A percentile compares a stretch with the other conserved stretches of the same genome.
These are phyloP conservation scores for Guaruba guarouba DNA, from an alignment of 2,113 vertebrate species.

Conservation along the genomic window DNA sequence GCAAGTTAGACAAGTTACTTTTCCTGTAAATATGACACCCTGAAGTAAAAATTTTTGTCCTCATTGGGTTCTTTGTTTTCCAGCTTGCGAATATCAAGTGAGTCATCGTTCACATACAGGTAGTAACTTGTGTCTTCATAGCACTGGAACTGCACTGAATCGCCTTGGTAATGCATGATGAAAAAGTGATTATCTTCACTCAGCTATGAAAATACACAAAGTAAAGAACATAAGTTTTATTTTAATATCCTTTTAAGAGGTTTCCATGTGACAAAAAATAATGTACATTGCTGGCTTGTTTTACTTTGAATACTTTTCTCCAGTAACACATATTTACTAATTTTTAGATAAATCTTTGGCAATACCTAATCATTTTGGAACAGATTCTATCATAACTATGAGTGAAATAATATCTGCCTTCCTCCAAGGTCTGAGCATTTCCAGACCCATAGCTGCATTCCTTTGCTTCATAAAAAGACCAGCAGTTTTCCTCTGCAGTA, in stretches of 20 bases:
- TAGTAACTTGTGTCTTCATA: slow-evolving; percentile 37
- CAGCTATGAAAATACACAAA: slow-evolving; percentile 35
- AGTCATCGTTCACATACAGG: slow-evolving; percentile 25
- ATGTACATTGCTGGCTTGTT: not conserved
- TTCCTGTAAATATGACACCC: slow-evolving; percentile 26
- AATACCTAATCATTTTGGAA: not conserved
- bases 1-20: not conserved
- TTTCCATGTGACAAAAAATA: not conserved
- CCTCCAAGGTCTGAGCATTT: not conserved
- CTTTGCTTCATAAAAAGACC: not conserved
- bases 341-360: not conserved
- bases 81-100: slow-evolving; percentile 46
- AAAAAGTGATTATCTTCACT: slow-evolving; percentile 50
- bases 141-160: slow-evolving; percentile 61
- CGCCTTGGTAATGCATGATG: slow-evolving; percentile 64
- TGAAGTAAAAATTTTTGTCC: slow-evolving; percentile 58
- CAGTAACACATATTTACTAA: not conserved
- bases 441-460: not conserved
- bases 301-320: not conserved
- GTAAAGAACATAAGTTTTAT: not conserved
- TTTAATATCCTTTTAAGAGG: not conserved
- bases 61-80: not conserved
- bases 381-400: not conserved
- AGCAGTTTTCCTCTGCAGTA: not conserved
- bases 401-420: not conserved